Conservation (phyloP, 2,888 invertebrate species). For the Parnassius apollo region DNA sequence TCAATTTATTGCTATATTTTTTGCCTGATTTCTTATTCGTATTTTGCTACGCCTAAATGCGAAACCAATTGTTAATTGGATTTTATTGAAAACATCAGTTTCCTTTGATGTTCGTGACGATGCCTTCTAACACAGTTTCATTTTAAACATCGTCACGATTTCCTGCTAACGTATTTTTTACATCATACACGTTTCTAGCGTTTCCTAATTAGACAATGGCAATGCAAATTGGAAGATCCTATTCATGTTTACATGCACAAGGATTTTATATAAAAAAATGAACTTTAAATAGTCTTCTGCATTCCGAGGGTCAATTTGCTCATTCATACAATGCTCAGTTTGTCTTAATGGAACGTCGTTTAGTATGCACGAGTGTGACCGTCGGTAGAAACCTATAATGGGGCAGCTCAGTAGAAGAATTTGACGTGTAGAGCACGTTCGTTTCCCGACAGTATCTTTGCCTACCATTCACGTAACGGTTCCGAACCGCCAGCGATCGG, state of each 20-base stretch:
- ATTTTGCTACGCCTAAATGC: slow-evolving; percentile 5
- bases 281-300: slow-evolving; percentile 4
- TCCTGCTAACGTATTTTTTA: slow-evolving; percentile 19
- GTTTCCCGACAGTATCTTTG: slow-evolving; percentile 33
- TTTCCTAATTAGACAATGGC: slow-evolving; percentile 7
- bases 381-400: slow-evolving; percentile 26
- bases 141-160: slow-evolving; percentile 15
- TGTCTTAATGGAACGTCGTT: slow-evolving; percentile 28
- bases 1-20: no score
- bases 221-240: not conserved
- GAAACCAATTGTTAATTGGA: slow-evolving; percentile 22
- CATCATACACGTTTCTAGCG: slow-evolving; percentile 9
- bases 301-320: slow-evolving; percentile 15
- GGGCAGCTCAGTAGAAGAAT: slow-evolving; percentile 28
- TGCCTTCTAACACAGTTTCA: slow-evolving; percentile 3
- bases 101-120: slow-evolving; percentile 17
- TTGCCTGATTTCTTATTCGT: not conserved
- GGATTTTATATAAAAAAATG: not conserved
- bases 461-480: slow-evolving; percentile 63
- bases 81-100: slow-evolving; percentile 9
- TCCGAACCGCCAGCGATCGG: slow-evolving; percentile 33
- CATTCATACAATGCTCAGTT: slow-evolving; percentile 27
- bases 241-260: no score
- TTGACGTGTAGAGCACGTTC: slow-evolving; percentile 37
- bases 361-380: slow-evolving; percentile 31